Percentiles rank a stretch among this genome's conserved stretches.
phyloP scores from a whole-genome alignment of 2,888 invertebrate species.

The Drosophila koepferae region DNA sequence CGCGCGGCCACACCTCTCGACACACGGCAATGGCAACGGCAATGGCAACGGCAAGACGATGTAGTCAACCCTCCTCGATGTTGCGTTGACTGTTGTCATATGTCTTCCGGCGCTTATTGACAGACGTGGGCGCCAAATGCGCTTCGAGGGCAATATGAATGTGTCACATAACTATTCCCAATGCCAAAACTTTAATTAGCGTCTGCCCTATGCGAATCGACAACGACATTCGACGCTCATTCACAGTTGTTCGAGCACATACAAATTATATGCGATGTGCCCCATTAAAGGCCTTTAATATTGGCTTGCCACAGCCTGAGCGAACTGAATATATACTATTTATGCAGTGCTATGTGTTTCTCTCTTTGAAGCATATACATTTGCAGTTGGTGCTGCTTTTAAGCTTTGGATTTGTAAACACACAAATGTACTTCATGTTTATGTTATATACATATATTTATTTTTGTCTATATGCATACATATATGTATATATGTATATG shows the following conservation, averaged over 20 bases:
- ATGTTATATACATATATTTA: no score
- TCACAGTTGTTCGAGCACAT: neutral
- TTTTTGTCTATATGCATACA: no score
- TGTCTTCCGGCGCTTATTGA: constrained; percentile 59
- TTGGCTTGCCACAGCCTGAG: neutral
- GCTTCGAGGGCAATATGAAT: constrained; percentile 13
- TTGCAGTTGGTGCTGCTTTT: no score
- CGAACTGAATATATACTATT: neutral
- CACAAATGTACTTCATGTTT: no score
- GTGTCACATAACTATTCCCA: constrained; percentile 27
- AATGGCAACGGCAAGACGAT: constrained; percentile 30
- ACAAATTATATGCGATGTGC: constrained; percentile 1
- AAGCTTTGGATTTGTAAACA: no score
- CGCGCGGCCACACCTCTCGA: constrained; percentile 13
- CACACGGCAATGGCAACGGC: constrained; percentile 2
- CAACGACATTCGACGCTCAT: constrained; percentile 2
- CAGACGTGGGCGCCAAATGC: constrained; percentile 43
- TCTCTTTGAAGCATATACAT: neutral
- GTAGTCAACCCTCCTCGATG: constrained; percentile 11
- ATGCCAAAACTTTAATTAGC: constrained; percentile 50
- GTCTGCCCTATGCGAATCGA: constrained; percentile 35
- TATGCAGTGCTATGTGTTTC: neutral
- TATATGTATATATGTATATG: no score
- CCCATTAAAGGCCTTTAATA: neutral
- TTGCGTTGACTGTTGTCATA: constrained; percentile 48